phyloP scores from a whole-genome alignment of 2,888 invertebrate species.

The Meteorus colon region DNA sequence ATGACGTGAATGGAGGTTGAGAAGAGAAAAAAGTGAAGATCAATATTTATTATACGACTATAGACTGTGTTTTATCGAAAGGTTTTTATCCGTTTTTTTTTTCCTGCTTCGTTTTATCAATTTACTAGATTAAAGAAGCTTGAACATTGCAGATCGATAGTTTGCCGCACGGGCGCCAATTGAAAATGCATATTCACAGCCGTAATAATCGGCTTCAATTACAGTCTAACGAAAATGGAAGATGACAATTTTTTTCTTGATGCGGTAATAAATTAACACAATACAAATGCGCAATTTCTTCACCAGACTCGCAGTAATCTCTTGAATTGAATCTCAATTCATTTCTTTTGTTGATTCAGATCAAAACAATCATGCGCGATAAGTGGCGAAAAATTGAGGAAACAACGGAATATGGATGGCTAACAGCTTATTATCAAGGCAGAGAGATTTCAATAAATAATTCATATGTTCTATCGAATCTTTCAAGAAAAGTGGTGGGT shows the following conservation, averaged over 20 bases:
- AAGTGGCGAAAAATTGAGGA: conserved; percentile 51
- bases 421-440: conserved; percentile 45
- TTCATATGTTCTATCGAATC: conserved; percentile 45
- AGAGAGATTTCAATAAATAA: conserved; percentile 46
- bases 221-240: no score
- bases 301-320: no score
- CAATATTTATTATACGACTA: background rate
- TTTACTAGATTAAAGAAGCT: no score
- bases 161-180: no score
- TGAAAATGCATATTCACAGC: no score
- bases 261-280: background rate
- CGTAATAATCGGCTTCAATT: no score
- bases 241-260: background rate
- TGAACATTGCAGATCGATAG: no score
- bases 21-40: background rate
- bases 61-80: no score
- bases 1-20: background rate
- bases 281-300: no score
- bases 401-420: conserved; percentile 54
- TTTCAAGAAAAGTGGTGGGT: conserved; percentile 49
- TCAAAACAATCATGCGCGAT: conserved; percentile 52
- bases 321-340: background rate
- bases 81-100: no score
- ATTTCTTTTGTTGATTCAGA: conserved; percentile 36
- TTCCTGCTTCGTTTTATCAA: no score